phyloP scores from a whole-genome alignment of 2,888 invertebrate genomes.

The Amaurobius ferox region DNA sequence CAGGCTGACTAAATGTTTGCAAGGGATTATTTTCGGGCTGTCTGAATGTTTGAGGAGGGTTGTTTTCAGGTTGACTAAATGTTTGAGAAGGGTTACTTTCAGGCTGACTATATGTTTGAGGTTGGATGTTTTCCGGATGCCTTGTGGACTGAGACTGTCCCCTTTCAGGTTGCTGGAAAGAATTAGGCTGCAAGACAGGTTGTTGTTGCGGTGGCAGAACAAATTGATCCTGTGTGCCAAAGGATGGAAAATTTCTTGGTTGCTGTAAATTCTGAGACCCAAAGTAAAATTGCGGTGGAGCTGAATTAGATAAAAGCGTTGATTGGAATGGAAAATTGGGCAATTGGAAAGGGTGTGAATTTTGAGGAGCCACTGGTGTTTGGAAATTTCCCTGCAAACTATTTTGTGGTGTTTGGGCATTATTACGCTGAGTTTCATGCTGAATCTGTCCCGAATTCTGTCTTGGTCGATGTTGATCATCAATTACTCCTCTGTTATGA shows the following conservation, averaged over 20 bases:
- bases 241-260: neutral
- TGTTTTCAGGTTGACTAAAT: neutral
- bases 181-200: neutral
- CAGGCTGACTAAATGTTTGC: neutral
- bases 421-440: neutral
- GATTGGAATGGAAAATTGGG: constrained; percentile 54
- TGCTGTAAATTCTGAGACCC: constrained; percentile 13
- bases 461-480: neutral
- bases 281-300: constrained; percentile 23
- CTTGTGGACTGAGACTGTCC: neutral
- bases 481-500: neutral
- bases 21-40: neutral
- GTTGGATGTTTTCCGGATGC: neutral
- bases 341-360: neutral
- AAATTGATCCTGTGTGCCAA: neutral
- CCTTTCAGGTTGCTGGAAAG: neutral
- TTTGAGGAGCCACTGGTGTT: constrained; percentile 6
- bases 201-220: constrained; percentile 1
- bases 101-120: neutral
- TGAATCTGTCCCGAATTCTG: neutral
- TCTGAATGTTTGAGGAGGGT: neutral
- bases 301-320: neutral
- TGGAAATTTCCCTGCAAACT: neutral
- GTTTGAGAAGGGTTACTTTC: neutral
- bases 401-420: neutral